phyloP scores from a whole-genome alignment of 2,113 vertebrate genomes.

The Danio rerio region DNA sequence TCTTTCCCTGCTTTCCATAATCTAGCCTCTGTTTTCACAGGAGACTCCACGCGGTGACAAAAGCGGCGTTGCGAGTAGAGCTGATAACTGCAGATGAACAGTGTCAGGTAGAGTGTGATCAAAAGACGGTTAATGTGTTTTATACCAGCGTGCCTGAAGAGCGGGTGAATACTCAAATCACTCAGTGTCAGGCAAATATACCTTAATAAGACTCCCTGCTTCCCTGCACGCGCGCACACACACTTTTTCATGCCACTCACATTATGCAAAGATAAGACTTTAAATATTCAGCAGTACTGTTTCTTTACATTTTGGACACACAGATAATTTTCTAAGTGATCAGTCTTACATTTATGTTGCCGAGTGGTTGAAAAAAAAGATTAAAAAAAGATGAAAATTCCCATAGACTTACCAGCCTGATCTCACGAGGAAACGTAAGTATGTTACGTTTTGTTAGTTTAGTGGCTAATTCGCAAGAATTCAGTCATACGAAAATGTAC shows the following conservation, averaged over 20 bases:
- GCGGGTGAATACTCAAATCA: constrained; percentile 78
- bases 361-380: no score
- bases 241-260: constrained; percentile 66
- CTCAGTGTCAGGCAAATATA: constrained; percentile 67
- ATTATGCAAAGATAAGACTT: not conserved
- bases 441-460: no score
- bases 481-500: no score
- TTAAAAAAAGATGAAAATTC: not conserved
- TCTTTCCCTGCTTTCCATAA: constrained; percentile 10
- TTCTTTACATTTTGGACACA: not conserved
- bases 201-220: constrained; percentile 76
- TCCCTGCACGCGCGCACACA: constrained; percentile 74
- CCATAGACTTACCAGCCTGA: no score
- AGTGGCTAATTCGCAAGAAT: no score
- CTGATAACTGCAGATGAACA: constrained; percentile 76
- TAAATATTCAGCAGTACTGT: not conserved
- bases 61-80: constrained; percentile 70
- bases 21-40: constrained; percentile 49
- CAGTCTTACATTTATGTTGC: not conserved
- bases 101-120: constrained; percentile 81
- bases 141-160: constrained; percentile 81
- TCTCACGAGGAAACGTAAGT: no score
- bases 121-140: constrained; percentile 81
- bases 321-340: not conserved
- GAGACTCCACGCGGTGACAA: constrained; percentile 65